Evolutionary conservation across 2,797 vertebrate genomes (phyloP).

Genomic region (Falco berigora): DNA sequence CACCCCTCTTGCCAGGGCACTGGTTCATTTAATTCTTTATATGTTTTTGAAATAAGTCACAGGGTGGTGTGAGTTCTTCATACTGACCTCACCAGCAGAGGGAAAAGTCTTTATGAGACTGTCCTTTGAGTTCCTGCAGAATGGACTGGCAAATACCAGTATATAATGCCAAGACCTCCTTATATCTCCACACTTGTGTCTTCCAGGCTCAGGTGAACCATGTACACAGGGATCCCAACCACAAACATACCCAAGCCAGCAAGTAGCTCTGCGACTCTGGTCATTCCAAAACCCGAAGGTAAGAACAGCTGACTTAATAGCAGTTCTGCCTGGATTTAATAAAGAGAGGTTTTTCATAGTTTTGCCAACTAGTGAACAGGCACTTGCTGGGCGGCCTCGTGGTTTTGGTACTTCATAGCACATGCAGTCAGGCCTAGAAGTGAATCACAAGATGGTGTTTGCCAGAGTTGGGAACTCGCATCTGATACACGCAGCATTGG

Average conservation of each 20-base stretch:
- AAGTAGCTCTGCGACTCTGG: neutral
- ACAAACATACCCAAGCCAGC: neutral
- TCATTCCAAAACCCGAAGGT: neutral
- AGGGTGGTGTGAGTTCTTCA: neutral
- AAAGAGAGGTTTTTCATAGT: neutral
- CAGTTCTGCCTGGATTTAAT: neutral
- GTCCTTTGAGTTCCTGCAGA: neutral
- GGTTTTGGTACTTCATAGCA: neutral
- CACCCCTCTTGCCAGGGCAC: neutral
- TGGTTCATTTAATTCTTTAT: neutral
- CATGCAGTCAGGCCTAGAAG: rapidly evolving
- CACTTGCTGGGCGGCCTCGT: neutral
- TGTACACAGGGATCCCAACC: neutral
- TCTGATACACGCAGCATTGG: neutral
- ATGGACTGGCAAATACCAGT: neutral
- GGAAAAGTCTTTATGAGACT: neutral
- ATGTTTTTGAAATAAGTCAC: neutral
- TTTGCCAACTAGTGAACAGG: neutral
- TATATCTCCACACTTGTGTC: neutral
- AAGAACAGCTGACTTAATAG: neutral
- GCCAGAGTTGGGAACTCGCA: neutral
- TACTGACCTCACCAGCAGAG: neutral
- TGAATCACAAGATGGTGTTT: neutral
- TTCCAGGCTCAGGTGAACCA: neutral
- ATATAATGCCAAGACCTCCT: neutral